Evolutionary conservation across 2,888 invertebrate genomes (phyloP), one percentile per base, ranked within the genome.

Genomic region (Diaphora mendica): DNA sequence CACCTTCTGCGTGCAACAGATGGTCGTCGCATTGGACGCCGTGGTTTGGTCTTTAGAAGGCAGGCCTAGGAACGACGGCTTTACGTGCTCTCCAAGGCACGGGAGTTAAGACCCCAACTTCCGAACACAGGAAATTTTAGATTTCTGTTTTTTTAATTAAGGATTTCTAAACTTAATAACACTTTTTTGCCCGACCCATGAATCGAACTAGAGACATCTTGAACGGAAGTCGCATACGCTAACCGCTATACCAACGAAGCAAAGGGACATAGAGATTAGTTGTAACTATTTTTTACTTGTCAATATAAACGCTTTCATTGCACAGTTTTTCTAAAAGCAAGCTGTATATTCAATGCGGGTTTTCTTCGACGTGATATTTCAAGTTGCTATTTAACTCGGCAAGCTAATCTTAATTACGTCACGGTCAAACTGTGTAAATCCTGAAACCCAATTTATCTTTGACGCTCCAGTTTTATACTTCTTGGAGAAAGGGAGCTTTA

Each of bases 371-470:
- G 79, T 77, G 77, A 85, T 82, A 83, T 77, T 81, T 84, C 82
- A 76, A 84, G 80, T 76, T 77, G 77, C 82, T 82, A 82, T 83
- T 83, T 80, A 84, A 83, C 78, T 83, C 81, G 70, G 79, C 80
- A 77, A 85, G 85, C 85, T 89, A 90, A 91, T 91, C 89, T 88
- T 84, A 91, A 91, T 89, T 87, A 86, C 85, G 82, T 83, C 81
- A 85, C 87, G 90, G 90, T 90, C 90, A 85, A 88, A 85, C 85
- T 78, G 87, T 84, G 86, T 89, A 88, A 89, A 90, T 89, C 88
- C 80, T 69, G 82, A 83, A 88, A 90, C 85, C 87, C 90, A 90
- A 91, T 91, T 91, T 90, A 90, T 90, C 89, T 90, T 90, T 90
- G 89, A 88, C 88, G 85, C 86, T 74, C 76, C 68, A 80, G 84